Base-by-base conservation (phyloP, 2,797 vertebrate species). In the Oophaga sylvatica region DNA sequence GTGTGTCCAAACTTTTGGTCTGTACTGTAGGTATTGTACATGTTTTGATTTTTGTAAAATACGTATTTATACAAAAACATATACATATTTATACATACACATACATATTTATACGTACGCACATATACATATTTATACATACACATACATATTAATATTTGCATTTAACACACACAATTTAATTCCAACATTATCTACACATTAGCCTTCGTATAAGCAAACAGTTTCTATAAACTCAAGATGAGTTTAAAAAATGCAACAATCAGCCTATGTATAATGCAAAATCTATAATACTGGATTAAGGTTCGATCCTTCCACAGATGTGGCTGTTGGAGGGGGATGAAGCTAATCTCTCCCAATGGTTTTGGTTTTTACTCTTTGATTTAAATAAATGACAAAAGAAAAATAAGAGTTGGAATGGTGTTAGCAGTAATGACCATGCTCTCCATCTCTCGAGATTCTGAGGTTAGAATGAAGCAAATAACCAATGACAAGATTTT, bases 231-330 rank as follows among this genome's bases (percentile, higher is more conserved):
- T 57, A 84, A 75, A 26, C 68, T 81, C 80, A 53, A 26, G 29
- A 53, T 41, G 13, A 83, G 29, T 84, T 84, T 73, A 45, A 20
- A 75, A 81, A 67, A 81, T 65, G 29, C 3, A 56, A 78, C 62
- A 85, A 75, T 73, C 53, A 60, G 35, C 20, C 81, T 53, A 79
- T 71, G 65, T 80, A 80, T 19, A 78, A 73, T 80, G 65, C 48
- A 78, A 35, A 60, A 77, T 31, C 29, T 80, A 79, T 79, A 87
- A 70, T 60, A 68, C 31, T 19, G 75, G 80, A 87, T 87, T 87
- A 87, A 48, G 62, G 83, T 87, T 87, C 81, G 60, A 59, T 84
- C 81, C 81, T 79, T 83, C 81, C 81, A 87, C 87, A 87, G 81
- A 79, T 87, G 87, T 87, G 81, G 31, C 15, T 87, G 65, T 79